Base-by-base conservation (phyloP, 1,140 invertebrate genomes). In the Pogonomyrmex californicus region DNA sequence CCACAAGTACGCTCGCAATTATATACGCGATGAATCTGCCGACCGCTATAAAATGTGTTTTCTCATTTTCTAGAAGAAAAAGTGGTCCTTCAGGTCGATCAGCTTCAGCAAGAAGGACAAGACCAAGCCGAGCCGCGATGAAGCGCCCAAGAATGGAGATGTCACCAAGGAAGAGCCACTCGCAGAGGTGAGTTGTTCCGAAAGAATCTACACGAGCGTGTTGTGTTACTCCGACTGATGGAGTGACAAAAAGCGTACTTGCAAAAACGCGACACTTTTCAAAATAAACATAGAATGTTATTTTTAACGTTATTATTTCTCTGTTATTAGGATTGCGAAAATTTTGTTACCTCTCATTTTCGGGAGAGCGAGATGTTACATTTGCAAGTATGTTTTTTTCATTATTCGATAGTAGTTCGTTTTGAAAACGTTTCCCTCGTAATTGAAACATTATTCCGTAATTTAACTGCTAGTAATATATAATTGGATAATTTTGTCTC, bases 101-200 rank as follows among this genome's bases (percentile, higher is more conserved):
- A 98, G 97, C 91, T 98, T 98, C 94, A 97, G 97, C 92, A 97
- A 97, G 94, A 98, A 98, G 94, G 98, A 98, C 92, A 98, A 98
- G 95, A 97, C 96, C 87, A 98, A 98, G 94, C 97, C 97, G 85
- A 96, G 96, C 90, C 93, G 93, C 62, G 94, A 95, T 47, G 93
- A 95, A 58, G 89, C 94, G 30, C 91, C 93, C 66, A 95, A 95
- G 90, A 95, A 95, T 88, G 95, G 95, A 89, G 95, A 96, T 78
- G 92, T 95, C 68, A 90, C 94, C 75, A 95, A 95, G 90, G 95
- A 95, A 10, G 95, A 93, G 77, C 92, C 95, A 9, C 91, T 96
- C 62, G 89, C 95, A 4, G 95, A 96, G 95, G 95, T 96, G 89
- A 94, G 94, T 95, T 41, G 44, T 23, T 23, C 23, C 62, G 49